These are phyloP conservation scores for Torymus auratus DNA, from an alignment of 2,888 invertebrate genomes.

Conservation along the genomic window DNA sequence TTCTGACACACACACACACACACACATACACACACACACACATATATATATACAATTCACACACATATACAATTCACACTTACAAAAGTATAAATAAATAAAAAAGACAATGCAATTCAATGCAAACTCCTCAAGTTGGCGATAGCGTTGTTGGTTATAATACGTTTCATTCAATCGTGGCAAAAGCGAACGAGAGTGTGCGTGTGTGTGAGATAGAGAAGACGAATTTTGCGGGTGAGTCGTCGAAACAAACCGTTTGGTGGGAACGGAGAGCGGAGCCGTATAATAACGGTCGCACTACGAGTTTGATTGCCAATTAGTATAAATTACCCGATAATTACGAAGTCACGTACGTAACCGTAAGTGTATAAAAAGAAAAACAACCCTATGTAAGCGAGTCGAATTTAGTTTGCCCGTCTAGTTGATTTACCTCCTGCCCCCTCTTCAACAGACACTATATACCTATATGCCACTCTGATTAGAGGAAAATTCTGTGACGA, in stretches of 20 bases:
- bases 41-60: too few species aligned
- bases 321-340: slow-evolving; percentile 39
- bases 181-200: too few species aligned
- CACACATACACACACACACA: too few species aligned
- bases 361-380: slow-evolving; percentile 22
- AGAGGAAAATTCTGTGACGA: slow-evolving; percentile 7
- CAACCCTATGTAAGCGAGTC: slow-evolving; percentile 3
- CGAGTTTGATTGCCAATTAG: slow-evolving; percentile 37
- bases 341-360: slow-evolving; percentile 13
- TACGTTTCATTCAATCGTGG: too few species aligned
- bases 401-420: slow-evolving; percentile 22
- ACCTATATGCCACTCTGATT: slow-evolving; percentile 19
- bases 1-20: background rate
- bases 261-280: too few species aligned
- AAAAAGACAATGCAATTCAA: background rate
- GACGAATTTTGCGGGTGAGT: too few species aligned
- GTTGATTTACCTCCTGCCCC: slow-evolving; percentile 1
- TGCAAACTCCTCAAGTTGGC: too few species aligned
- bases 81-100: background rate
- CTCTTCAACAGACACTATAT: background rate
- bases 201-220: too few species aligned
- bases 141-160: too few species aligned
- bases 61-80: too few species aligned
- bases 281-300: background rate
- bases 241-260: too few species aligned